A percentile compares a stretch with the other conserved stretches of the same genome.
phyloP scores from a whole-genome alignment of 2,113 vertebrate species.

The Hemiprocne comata region DNA sequence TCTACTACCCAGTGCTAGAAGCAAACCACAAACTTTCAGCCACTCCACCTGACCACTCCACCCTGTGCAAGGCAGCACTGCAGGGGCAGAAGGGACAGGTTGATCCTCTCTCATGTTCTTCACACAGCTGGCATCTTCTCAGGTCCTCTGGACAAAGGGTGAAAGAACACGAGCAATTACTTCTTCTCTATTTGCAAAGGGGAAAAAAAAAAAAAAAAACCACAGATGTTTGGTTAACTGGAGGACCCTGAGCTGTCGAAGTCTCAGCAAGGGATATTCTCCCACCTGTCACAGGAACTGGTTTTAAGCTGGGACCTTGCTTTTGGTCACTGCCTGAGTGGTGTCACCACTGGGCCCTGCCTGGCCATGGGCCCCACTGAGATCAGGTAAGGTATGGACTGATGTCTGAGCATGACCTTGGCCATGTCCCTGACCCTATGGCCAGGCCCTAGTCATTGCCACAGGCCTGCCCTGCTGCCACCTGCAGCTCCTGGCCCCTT shows the following conservation, averaged over 20 bases:
- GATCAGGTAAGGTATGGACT: too few species aligned
- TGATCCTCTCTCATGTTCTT: background rate
- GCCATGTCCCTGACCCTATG: background rate
- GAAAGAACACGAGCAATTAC: background rate
- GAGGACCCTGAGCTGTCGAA: background rate
- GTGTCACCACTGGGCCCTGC: background rate
- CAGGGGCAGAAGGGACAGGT: accelerated
- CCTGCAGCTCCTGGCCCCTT: background rate
- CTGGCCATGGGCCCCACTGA: background rate
- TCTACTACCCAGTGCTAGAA: background rate
- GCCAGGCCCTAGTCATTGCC: background rate
- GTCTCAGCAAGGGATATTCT: background rate
- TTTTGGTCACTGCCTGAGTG: background rate
- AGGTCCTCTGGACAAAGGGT: background rate
- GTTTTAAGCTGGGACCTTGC: background rate
- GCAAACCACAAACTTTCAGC: accelerated
- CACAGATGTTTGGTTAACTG: accelerated
- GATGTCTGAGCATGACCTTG: background rate
- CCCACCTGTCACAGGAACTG: background rate
- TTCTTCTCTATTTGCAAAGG: background rate
- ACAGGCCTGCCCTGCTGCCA: background rate
- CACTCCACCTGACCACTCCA: accelerated
- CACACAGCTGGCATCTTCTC: background rate
- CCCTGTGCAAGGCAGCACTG: background rate
- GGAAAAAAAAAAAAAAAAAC: background rate